Evolutionary conservation across 1,140 invertebrate genomes (phyloP).

Genomic region (Drosophila aff.): DNA sequence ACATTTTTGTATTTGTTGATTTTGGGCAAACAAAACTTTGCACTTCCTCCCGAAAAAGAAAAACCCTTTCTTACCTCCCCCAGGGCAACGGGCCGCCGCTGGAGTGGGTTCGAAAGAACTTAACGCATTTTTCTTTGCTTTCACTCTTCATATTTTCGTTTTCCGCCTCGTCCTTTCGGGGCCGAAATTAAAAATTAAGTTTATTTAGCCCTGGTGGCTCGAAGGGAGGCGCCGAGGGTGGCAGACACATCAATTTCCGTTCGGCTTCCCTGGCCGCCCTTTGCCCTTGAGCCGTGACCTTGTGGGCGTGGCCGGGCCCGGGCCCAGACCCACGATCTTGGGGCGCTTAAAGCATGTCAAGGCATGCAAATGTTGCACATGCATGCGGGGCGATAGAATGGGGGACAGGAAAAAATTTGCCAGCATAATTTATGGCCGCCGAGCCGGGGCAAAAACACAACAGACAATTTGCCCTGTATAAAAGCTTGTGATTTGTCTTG

Average conservation of each 20-base stretch:
- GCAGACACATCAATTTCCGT: slow-evolving; percentile 31
- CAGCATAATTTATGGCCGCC: slow-evolving; percentile 74
- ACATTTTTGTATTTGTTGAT: slow-evolving; percentile 75
- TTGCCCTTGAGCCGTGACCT: slow-evolving; percentile 74
- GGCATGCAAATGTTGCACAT: slow-evolving; percentile 76
- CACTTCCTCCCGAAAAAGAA: slow-evolving; percentile 41
- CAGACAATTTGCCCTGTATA: slow-evolving; percentile 82
- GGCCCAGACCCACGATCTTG: background rate
- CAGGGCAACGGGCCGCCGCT: background rate
- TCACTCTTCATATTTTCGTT: slow-evolving; percentile 55
- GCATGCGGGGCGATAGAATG: slow-evolving; percentile 7
- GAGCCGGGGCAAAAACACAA: slow-evolving; percentile 40
- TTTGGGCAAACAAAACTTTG: slow-evolving; percentile 78
- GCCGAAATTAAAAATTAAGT: slow-evolving; percentile 72
- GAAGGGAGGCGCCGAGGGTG: background rate
- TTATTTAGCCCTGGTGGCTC: slow-evolving; percentile 48
- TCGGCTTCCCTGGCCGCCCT: slow-evolving; percentile 9
- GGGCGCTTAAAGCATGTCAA: slow-evolving; percentile 24
- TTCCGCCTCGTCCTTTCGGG: slow-evolving; percentile 27
- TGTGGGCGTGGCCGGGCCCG: slow-evolving; percentile 44
- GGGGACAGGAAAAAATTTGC: slow-evolving; percentile 34
- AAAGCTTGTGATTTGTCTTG: slow-evolving; percentile 82
- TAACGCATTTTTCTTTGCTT: slow-evolving; percentile 67
- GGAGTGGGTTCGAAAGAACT: slow-evolving; percentile 21
- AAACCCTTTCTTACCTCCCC: slow-evolving; percentile 54